Base-by-base conservation (phyloP, 2,797 vertebrate genomes). In the Microctenopoma lineatum region DNA sequence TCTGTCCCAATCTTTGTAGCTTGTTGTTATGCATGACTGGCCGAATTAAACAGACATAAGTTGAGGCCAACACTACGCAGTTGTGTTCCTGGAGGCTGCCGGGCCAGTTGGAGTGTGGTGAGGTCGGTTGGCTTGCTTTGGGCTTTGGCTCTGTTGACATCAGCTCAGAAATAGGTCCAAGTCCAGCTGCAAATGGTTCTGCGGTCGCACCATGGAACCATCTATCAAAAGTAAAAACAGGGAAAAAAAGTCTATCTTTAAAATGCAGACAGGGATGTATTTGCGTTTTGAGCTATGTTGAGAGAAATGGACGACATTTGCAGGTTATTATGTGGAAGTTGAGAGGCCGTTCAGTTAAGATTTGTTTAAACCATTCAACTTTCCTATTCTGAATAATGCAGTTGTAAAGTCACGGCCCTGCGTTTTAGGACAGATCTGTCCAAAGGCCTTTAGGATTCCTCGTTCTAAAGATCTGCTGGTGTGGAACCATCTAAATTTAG, bases 121-220 rank as follows among this genome's bases (percentile, higher is more conserved):
- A 89, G 84, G 81, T 85, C 62, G 77, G 84, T 78, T 87, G 86
- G 85, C 83, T 88, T 59, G 86, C 87, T 85, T 85, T 75, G 75
- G 85, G 90, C 76, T 90, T 88, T 71, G 88, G 90, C 82, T 85
- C 87, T 64, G 84, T 90, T 84, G 64, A 88, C 87, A 88, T 91
- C 79, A 81, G 88, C 87, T 92, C 87, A 90, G 85, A 93, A 93
- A 92, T 91, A 91, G 90, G 87, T 89, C 64, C 25, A 36, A 61
- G 64, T 85, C 82, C 85, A 92, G 90, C 89, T 91, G 90, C 85
- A 90, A 90, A 85, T 66, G 64, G 77, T 80, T 87, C 81, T 92
- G 90, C 25, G 91, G 93, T 86, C 42, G 45, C 70, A 77, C 79
- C 80, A 58, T 75, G 80, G 88, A 91, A 89, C 84, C 89, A 88